Base-by-base conservation (phyloP, 1,140 invertebrate species). In the Listronotus oregonensis region DNA sequence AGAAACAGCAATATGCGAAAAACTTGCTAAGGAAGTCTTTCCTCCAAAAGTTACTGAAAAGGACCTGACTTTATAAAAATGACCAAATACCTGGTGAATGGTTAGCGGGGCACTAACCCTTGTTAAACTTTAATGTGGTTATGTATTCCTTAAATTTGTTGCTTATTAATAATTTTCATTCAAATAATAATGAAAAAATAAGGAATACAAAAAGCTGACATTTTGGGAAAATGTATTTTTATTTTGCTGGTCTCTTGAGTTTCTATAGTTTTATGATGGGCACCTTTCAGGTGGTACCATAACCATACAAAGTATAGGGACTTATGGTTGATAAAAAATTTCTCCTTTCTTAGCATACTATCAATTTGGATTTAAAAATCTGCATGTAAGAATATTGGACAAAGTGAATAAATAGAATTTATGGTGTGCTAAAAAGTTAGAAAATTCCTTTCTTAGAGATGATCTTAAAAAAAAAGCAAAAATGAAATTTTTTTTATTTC, bases 261-360 rank as follows among this genome's bases (percentile, higher is more conserved):
- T 44, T 64, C 5, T 58, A 17, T 14, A 54, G 40, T n/a, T 64
- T 52, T 64, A 37, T 57, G 44, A 57, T 67, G 54, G 51, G 50
- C 56, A n/a, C 49, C 68, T 11, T 64, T 68, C 12, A 67, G 67
- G 49, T 52, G 68, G 40, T 72, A 69, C 52, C 51, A 58, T 31
- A 75, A 74, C 49, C 47, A 49, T 34, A 37, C 51, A 11, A 61
- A 66, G 10, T 62, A 69, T 39, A 42, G 67, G 6, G 61, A 70
- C 10, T 51, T 75, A 7, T 77, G 73, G 74, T 55, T 75, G 17
- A 75, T 75, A 60, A 60, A 67, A 34, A 15, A 71, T 40, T 76
- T 72, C n/a, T 63, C 74, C 75, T n/a, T 76, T 76, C 67, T 60
- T 77, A 31, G 75, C 71, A 4, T 73, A 72, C 51, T 76, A 71